phyloP scores from a whole-genome alignment of 2,797 vertebrate genomes.

The Atherinosoma microstoma region DNA sequence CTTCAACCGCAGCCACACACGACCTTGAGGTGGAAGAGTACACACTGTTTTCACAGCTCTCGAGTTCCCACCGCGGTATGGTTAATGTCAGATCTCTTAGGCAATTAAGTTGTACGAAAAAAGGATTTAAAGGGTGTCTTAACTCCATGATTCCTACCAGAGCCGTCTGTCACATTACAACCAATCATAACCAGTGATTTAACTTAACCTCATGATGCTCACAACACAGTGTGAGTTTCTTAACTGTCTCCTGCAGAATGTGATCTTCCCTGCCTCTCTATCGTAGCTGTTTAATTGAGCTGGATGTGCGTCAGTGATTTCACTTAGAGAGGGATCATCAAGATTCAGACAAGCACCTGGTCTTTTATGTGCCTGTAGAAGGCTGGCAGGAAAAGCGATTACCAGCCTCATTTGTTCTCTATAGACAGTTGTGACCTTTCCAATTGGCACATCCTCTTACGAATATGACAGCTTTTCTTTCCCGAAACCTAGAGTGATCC shows the following conservation, averaged over 20 bases:
- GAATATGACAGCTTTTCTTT: constrained; percentile 78
- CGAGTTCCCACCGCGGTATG: constrained; percentile 26
- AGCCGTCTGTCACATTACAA: constrained; percentile 36
- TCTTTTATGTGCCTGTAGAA: constrained; percentile 77
- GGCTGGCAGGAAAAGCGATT: constrained; percentile 79
- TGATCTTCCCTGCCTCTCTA: constrained; percentile 52
- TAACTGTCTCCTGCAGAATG: constrained; percentile 38
- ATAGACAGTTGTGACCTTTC: constrained; percentile 83
- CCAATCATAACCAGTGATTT: constrained; percentile 54
- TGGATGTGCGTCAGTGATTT: constrained; percentile 74
- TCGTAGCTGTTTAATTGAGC: constrained; percentile 72
- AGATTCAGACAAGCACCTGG: constrained; percentile 81
- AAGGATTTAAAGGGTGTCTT: constrained; percentile 35
- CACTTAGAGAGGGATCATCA: constrained; percentile 76
- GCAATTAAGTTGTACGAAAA: constrained; percentile 25
- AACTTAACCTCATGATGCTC: constrained; percentile 34
- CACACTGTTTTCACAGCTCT: constrained; percentile 45
- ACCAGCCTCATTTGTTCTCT: constrained; percentile 79
- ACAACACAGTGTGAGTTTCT: constrained; percentile 41
- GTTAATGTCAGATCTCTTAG: constrained; percentile 36
- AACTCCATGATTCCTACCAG: constrained; percentile 12
- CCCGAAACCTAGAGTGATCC: constrained; percentile 69
- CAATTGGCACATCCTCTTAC: constrained; percentile 76
- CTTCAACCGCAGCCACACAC: constrained; percentile 44
- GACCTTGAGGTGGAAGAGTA: constrained; percentile 67